Evolutionary conservation across 2,113 vertebrate genomes (phyloP), one percentile per base, ranked within the genome.

Genomic region (Oriolus oriolus): DNA sequence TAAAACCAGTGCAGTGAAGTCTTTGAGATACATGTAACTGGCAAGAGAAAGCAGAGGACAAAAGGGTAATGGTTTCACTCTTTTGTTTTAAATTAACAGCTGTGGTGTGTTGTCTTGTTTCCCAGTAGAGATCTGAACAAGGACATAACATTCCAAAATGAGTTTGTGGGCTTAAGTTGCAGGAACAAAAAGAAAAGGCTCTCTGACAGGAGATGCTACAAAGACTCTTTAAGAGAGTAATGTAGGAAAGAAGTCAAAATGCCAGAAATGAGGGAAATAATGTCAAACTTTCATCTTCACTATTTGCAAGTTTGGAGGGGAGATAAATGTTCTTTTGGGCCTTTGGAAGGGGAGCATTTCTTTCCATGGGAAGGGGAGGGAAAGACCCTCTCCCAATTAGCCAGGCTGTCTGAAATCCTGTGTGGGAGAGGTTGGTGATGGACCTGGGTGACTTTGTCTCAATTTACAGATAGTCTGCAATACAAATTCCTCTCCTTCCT

Each of bases 51-150:
- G 80, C 37, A 56, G 53, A 81, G 87, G 87, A 77, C 45, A 89
- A 70, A 84, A 94, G 53, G 56, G 35, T 92, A 87, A 81, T 54
- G 18, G 49, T 73, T 94, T 73, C 2, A 10, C 45, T 89, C n/a
- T 75, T 97, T 92, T 85, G 35, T 94, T 87, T 81, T 85, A 89
- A 95, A 91, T 84, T 94, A 85, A 79, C 94, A 83, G 79, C 89
- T 91, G 69, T 70, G 68, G 57, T 88, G 23, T 61, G 37, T 84
- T 35, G 2, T 56, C 88, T 84, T 20, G 1, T 81, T 74, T 96
- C 88, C 68, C 90, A 65, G 15, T 9, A 63, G 49, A 82, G 42
- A 61, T 91, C 66, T 83, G 90, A 94, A 45, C 28, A 90, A 95
- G 71, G 82, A 87, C 61, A 16, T 31, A 20, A 30, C 60, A 50